Evolutionary conservation across 2,888 invertebrate genomes (phyloP).

Genomic region (Gordius sp.): DNA sequence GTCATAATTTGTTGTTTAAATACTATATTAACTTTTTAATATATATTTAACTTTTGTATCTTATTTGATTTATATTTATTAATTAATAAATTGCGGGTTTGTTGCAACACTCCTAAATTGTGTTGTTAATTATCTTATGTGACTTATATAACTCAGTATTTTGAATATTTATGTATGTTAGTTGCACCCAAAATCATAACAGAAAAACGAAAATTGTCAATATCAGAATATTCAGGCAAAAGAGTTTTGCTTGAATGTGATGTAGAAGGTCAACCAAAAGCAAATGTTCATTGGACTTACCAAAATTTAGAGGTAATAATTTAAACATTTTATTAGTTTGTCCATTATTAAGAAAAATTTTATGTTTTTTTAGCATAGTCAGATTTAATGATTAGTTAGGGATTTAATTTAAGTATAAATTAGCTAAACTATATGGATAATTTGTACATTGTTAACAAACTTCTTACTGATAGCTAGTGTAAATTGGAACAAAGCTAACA

Average conservation of each 20-base stretch:
- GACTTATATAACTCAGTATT: too few species aligned
- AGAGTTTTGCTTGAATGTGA: not conserved
- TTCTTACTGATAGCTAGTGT: too few species aligned
- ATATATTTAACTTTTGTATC: not conserved
- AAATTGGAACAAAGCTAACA: too few species aligned
- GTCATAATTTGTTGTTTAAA: not conserved
- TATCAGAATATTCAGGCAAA: not conserved
- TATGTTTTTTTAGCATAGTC: too few species aligned
- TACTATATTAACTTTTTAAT: not conserved
- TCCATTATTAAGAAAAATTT: not conserved
- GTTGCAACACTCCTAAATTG: too few species aligned
- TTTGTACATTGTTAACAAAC: too few species aligned
- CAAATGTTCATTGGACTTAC: conserved; percentile 8
- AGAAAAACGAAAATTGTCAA: not conserved
- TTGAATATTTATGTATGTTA: too few species aligned
- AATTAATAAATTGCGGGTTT: too few species aligned
- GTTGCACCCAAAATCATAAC: conserved; percentile 11
- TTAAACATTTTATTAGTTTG: not conserved
- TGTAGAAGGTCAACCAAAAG: conserved; percentile 1
- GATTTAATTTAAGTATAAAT: too few species aligned
- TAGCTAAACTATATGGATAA: too few species aligned
- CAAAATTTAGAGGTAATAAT: not conserved
- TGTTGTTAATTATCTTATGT: too few species aligned
- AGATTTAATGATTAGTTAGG: too few species aligned
- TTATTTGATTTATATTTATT: not conserved